Base-by-base conservation (phyloP, 2,888 invertebrate species). In the Eupithecia subumbrata region DNA sequence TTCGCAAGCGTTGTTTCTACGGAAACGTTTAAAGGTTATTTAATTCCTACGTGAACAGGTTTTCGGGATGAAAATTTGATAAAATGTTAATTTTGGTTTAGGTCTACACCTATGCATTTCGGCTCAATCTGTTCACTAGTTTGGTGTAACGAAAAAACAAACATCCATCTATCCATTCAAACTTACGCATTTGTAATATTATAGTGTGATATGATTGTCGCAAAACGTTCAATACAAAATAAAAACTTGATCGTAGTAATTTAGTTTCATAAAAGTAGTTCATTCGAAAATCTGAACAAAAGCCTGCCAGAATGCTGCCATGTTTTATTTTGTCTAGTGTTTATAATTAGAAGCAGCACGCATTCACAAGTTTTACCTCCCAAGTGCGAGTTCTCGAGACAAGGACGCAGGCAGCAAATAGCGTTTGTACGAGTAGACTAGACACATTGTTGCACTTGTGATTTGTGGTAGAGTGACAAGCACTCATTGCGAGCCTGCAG, bases 391-490 rank as follows among this genome's bases (percentile, higher is more conserved):
- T 73, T 73, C 72, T 78, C 69, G 74, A 74, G 76, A 76, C 75
- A 75, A 75, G 77, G 71, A 68, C 52, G 52, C 73, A 73, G 68
- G 75, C 71, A 75, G 77, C 68, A 68, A 73, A 75, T 71, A 75
- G 73, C 77, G 69, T 30, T 72, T 72, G 75, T 69, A 73, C 64
- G 75, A 75, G 75, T 34, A 71, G 75, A 69, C 37, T 75, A 84
- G 83, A 84, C 84, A 78, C 73, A 80, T 81, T 80, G 80, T 82
- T 80, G 78, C 84, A 84, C 86, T 89, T 78, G 83, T 89, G 88
- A 90, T 91, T 88, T 89, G 89, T 85, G 86, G 85, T 75, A 84
- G 86, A 91, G 89, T 89, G 89, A 89, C 89, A 86, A 86, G 87
- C 85, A 85, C 89, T 89, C 89, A 86, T 86, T 85, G 87, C 87